phyloP scores from a whole-genome alignment of 1,140 invertebrate genomes.

The Adelges cooleyi region DNA sequence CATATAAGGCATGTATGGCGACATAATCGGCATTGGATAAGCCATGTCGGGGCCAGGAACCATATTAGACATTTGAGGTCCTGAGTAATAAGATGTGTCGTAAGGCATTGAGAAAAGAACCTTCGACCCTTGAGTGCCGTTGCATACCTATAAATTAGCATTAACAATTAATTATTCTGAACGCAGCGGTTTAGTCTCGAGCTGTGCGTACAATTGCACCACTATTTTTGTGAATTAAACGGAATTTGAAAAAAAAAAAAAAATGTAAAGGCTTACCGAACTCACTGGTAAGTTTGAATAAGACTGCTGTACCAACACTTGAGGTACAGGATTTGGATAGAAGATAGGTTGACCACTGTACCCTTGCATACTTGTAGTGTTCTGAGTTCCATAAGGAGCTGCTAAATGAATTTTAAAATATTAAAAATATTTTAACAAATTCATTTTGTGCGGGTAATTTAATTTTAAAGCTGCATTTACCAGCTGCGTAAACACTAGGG shows the following conservation, averaged over 20 bases:
- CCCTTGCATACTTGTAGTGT: conserved; percentile 7
- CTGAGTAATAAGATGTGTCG: conserved; percentile 11
- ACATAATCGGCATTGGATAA: conserved; percentile 22
- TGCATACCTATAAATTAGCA: conserved; percentile 24
- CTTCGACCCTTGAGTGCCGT: conserved; percentile 5
- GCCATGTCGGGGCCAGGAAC: conserved; percentile 8
- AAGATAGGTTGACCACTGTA: conserved; percentile 27
- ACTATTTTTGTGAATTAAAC: too few species aligned
- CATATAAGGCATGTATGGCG: conserved; percentile 25
- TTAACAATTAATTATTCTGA: too few species aligned
- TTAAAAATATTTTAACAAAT: not conserved
- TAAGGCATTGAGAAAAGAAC: conserved; percentile 12
- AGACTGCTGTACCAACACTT: conserved; percentile 18
- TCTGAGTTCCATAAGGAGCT: conserved; percentile 19
- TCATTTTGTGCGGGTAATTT: not conserved
- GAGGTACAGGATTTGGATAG: conserved; percentile 23
- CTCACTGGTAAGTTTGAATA: conserved; percentile 12
- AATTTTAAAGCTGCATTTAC: not conserved
- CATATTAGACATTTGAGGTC: conserved; percentile 19
- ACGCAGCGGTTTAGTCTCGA: too few species aligned
- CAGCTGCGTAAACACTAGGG: conserved; percentile 3
- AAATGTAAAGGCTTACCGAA: not conserved
- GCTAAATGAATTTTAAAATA: not conserved
- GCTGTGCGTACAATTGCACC: too few species aligned
- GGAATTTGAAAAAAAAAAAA: too few species aligned